Evolutionary conservation across 2,113 vertebrate genomes (phyloP).

Genomic region (Ondatra zibethicus): DNA sequence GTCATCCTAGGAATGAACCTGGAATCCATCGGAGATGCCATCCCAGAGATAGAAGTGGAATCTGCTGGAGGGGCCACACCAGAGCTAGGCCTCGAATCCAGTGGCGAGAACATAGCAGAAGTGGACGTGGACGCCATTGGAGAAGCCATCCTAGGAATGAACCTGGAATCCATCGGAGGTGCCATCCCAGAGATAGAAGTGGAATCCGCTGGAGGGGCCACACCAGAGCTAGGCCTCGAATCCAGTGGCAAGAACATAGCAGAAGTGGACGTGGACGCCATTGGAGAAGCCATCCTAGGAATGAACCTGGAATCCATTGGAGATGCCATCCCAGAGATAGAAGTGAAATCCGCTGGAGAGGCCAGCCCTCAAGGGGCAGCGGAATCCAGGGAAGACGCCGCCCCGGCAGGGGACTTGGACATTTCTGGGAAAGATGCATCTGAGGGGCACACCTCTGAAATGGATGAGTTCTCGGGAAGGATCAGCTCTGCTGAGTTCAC

Average conservation of each 20-base stretch:
- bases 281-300: accelerated
- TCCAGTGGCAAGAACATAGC: accelerated
- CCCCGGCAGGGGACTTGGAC: background rate
- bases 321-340: accelerated
- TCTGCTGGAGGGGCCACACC: background rate
- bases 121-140: background rate
- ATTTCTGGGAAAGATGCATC: background rate
- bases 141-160: background rate
- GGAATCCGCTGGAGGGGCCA: accelerated
- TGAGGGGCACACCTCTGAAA: accelerated
- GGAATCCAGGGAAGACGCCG: accelerated
- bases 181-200: accelerated
- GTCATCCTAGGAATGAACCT: background rate
- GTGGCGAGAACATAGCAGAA: accelerated
- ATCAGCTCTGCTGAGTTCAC: background rate
- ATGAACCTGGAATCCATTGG: background rate
- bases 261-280: background rate
- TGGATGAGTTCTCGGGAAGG: background rate
- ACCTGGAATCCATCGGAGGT: no score
- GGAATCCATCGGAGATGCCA: accelerated
- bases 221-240: accelerated
- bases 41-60: accelerated
- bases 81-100: background rate
- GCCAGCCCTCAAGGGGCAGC: no score
- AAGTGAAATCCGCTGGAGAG: background rate